Evolutionary conservation across 2,113 vertebrate species (phyloP).

Genomic region (Turdus rufiventris): DNA sequence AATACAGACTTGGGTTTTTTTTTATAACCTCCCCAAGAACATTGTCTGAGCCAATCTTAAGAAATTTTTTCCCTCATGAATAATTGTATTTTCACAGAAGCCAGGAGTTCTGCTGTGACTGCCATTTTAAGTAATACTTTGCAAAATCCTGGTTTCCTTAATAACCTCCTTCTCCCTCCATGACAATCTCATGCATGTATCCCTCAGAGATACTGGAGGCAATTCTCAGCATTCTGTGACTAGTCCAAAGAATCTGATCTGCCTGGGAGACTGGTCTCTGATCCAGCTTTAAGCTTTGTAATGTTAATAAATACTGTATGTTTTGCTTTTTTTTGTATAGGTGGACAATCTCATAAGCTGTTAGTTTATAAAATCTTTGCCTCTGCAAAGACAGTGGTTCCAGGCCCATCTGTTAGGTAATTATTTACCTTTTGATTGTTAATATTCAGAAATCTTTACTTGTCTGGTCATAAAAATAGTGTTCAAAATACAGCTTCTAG

Average conservation of each 20-base stretch:
- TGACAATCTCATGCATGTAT: too few species aligned
- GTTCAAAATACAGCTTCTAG: background rate
- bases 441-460: background rate
- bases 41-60: background rate
- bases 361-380: background rate
- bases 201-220: background rate
- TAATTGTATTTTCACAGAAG: background rate
- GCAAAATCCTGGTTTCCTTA: background rate
- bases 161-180: background rate
- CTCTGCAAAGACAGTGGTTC: background rate
- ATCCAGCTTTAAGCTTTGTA: background rate
- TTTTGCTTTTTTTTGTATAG: background rate
- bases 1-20: background rate
- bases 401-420: background rate
- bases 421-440: background rate
- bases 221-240: background rate
- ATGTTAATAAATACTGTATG: background rate
- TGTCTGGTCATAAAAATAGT: background rate
- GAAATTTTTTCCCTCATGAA: background rate
- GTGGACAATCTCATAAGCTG: background rate
- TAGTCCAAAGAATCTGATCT: background rate
- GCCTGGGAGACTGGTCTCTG: background rate
- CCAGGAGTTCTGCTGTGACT: background rate
- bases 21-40: background rate
- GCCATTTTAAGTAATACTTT: background rate